phyloP scores from a whole-genome alignment of 2,113 vertebrate species.

The Xenopus borealis region DNA sequence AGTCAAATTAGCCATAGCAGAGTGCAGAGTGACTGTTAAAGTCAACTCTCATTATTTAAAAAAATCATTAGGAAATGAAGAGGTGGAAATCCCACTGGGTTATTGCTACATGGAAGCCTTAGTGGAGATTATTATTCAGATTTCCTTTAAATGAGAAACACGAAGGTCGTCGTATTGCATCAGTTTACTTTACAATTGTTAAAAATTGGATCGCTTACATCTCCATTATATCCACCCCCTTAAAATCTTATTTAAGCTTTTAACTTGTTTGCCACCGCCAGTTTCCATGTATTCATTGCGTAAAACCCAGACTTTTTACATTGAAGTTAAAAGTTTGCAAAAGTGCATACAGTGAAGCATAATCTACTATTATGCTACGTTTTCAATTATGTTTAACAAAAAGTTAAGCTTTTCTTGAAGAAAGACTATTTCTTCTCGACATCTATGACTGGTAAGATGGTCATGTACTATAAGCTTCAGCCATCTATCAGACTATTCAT shows the following conservation, averaged over 20 bases:
- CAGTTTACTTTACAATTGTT: slow-evolving; percentile 68
- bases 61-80: slow-evolving; percentile 84
- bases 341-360: too few species aligned
- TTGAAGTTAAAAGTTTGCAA: background rate
- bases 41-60: slow-evolving; percentile 80
- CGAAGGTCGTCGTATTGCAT: slow-evolving; percentile 68
- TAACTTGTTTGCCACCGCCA: slow-evolving; percentile 46
- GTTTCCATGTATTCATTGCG: slow-evolving; percentile 37
- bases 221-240: slow-evolving; percentile 58
- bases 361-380: too few species aligned
- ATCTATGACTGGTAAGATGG: too few species aligned
- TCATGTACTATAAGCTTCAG: too few species aligned
- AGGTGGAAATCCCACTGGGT: slow-evolving; percentile 77
- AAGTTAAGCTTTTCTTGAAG: too few species aligned
- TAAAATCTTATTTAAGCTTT: slow-evolving; percentile 58
- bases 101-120: slow-evolving; percentile 64
- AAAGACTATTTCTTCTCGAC: too few species aligned
- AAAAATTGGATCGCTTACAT: slow-evolving; percentile 61
- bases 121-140: slow-evolving; percentile 71
- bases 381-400: too few species aligned
- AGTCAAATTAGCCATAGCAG: slow-evolving; percentile 94
- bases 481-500: too few species aligned
- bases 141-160: slow-evolving; percentile 69
- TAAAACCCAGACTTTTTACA: background rate
- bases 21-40: slow-evolving; percentile 81